Base-by-base conservation (phyloP, 2,888 invertebrate genomes). In the Tinea trinotella region DNA sequence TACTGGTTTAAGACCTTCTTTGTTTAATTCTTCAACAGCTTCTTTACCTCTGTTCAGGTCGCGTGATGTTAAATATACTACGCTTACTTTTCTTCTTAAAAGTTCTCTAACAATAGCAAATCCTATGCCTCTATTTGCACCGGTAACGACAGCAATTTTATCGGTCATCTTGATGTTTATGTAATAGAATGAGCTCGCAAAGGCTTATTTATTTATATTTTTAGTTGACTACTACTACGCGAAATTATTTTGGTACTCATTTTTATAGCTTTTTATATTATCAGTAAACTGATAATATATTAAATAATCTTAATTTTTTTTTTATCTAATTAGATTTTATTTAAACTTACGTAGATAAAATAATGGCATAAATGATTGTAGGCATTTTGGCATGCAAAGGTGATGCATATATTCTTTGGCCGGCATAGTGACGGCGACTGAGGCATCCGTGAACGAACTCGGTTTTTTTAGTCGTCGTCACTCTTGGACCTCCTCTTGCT, bases 101-200 rank as follows among this genome's bases (percentile, higher is more conserved):
- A 59, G 35, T 53, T 57, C 59, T 54, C 53, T 50, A 7, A 56
- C 59, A 19, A 57, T 57, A 24, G 55, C 57, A 12, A 44, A 56
- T 1, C 59, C 59, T 7, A 59, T 59, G 12, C 59, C 59, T 48
- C 55, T 56, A 49, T 59, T 59, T 9, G 57, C 54, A 3, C 59
- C 57, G 1, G 57, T 59, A 3, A 59, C 59, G 13, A 57, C 49
- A 30, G 56, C 55, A 7, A 57, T 53, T 54, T 59, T 57, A 4
- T 56, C 50, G 12, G 48, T 19, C 59, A 59, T 59, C n/a, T 12
- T 10, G 17, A 53, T 53, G 35, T 53, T 19, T 35, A 46, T 53
- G 53, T n/a, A 10, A 36, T 12, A 13, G 13, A 13, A 40, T 12
- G 30, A 30, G 30, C 2, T 1, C 30, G 30, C 7, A 10, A 7